A percentile compares a stretch with the other conserved stretches of the same genome.
These are phyloP conservation scores for Syrrhaptes paradoxus DNA, from an alignment of 2,113 vertebrate species.

Conservation along the genomic window DNA sequence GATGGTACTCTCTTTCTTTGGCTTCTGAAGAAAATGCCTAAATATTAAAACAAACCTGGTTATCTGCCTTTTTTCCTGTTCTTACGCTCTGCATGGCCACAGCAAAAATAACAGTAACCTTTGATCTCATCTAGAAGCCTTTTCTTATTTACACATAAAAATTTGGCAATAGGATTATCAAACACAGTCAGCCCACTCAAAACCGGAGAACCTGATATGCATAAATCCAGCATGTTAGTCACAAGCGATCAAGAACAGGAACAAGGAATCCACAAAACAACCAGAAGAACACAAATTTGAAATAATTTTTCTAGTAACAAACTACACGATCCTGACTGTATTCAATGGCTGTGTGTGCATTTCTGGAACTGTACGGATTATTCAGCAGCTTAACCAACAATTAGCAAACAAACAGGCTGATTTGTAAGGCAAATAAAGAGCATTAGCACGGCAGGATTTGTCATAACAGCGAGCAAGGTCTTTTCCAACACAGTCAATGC, in stretches of 20 bases:
- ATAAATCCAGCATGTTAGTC: not conserved
- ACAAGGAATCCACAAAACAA: not conserved
- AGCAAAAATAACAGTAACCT: conserved; percentile 26
- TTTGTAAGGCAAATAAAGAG: not conserved
- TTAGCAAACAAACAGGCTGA: not conserved
- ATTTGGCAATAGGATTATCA: conserved; percentile 17
- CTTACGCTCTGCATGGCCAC: not conserved
- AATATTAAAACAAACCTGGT: conserved; percentile 11
- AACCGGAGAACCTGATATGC: not conserved
- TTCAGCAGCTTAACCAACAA: not conserved
- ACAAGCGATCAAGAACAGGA: rapidly evolving
- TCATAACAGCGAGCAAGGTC: not conserved
- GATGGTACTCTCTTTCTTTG: not conserved
- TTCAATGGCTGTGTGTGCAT: not conserved
- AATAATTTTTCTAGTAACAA: not conserved
- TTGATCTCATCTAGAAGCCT: conserved; percentile 26
- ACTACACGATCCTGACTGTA: not conserved
- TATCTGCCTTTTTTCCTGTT: not conserved
- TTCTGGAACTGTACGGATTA: not conserved
- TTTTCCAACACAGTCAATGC: not conserved
- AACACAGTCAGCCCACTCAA: not conserved
- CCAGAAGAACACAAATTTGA: not conserved
- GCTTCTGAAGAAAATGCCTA: not conserved
- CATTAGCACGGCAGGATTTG: not conserved
- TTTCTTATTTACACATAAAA: not conserved